Conservation (phyloP, 2,888 invertebrate genomes). For the Dolichomitus sp. region DNA sequence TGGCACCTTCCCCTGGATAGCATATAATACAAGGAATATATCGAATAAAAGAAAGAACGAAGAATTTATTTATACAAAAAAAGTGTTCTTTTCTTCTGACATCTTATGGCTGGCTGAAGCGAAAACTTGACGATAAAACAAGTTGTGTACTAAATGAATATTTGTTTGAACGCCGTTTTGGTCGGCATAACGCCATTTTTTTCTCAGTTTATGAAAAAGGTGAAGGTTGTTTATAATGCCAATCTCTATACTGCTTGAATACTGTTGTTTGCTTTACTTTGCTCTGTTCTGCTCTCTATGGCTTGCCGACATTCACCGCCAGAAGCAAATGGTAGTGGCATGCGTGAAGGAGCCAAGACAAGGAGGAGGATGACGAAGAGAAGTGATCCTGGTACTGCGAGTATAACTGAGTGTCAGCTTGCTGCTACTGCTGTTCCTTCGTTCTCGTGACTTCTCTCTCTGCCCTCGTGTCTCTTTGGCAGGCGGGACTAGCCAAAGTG, state of each 20-base stretch:
- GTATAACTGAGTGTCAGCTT: conserved; percentile 53
- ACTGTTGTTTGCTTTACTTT: conserved; percentile 27
- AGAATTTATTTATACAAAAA: too few relatives aligned
- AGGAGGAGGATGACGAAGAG: conserved; percentile 57
- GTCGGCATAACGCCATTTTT: too few relatives aligned
- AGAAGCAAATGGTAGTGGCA: conserved; percentile 78
- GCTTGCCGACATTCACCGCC: conserved; percentile 70
- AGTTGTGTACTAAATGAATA: too few relatives aligned
- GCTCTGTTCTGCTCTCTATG: conserved; percentile 49
- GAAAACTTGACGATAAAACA: too few relatives aligned
- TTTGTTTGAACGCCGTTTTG: too few relatives aligned
- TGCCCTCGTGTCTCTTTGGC: conserved; percentile 35
- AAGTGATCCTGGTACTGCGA: conserved; percentile 22
- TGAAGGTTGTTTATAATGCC: not conserved
- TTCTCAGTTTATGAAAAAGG: not conserved
- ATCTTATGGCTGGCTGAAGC: too few relatives aligned
- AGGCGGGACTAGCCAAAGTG: not conserved
- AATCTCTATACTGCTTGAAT: conserved; percentile 2
- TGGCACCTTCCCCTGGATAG: not conserved
- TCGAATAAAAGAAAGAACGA: too few relatives aligned
- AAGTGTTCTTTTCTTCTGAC: too few relatives aligned
- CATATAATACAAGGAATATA: not conserved
- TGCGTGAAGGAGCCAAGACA: conserved; percentile 43
- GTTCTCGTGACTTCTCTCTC: conserved; percentile 14
- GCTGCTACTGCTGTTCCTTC: conserved; percentile 67